Conservation (phyloP, 2,888 invertebrate genomes). For the Patella caerulea region DNA sequence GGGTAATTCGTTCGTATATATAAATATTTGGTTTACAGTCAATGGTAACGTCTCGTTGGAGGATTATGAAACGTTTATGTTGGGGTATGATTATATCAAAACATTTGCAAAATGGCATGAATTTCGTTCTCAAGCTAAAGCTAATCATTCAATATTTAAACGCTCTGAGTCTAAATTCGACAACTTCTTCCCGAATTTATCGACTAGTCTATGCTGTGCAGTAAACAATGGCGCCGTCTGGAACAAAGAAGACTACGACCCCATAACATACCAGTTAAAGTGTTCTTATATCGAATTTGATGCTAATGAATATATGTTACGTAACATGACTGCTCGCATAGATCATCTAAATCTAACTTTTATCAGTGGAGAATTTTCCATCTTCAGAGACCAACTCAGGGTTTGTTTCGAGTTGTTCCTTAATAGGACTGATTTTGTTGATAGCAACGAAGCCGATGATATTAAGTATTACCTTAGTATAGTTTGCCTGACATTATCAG, state of each 20-base stretch:
- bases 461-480: background rate
- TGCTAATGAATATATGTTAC: background rate
- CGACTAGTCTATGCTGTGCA: background rate
- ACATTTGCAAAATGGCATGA: too few species aligned
- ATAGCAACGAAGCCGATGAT: background rate
- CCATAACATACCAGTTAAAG: background rate
- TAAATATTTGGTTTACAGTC: background rate
- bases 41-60: background rate
- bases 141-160: background rate
- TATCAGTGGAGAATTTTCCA: background rate
- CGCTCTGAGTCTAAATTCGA: background rate
- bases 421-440: background rate
- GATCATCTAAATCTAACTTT: background rate
- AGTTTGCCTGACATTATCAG: slow-evolving; percentile 25
- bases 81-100: background rate
- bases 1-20: background rate
- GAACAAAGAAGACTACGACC: background rate
- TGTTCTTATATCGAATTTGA: slow-evolving; percentile 1
- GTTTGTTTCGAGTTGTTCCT: background rate
- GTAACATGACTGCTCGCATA: background rate
- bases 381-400: background rate
- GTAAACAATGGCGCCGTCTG: background rate
- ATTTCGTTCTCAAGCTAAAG: background rate
- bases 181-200: background rate
- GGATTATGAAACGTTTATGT: background rate